Percentiles rank a stretch among this genome's conserved stretches.
Evolutionary conservation across 2,888 invertebrate species (phyloP).

Genomic region (Urechis unicinctus): DNA sequence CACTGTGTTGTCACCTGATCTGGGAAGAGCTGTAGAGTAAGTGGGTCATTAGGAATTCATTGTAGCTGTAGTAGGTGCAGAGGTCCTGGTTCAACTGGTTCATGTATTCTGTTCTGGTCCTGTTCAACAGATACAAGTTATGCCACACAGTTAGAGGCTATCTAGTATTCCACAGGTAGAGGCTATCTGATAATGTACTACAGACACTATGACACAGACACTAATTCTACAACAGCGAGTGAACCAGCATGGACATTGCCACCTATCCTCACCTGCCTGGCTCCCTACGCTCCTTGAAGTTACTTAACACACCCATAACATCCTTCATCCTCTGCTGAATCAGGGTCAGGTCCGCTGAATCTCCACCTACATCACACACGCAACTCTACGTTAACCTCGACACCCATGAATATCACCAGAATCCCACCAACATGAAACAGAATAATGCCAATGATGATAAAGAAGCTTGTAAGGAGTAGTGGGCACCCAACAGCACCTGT

Average conservation of each 20-base stretch:
- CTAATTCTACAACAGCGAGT: not conserved
- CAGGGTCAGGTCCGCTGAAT: slow-evolving; percentile 62
- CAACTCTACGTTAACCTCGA: no score
- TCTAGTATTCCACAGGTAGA: not conserved
- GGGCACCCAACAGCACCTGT: no score
- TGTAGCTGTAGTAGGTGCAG: slow-evolving; percentile 92
- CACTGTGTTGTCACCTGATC: no score
- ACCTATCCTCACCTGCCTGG: slow-evolving; percentile 42
- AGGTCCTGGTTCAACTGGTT: slow-evolving; percentile 75
- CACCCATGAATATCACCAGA: no score
- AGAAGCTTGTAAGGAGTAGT: no score
- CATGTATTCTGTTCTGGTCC: slow-evolving; percentile 75
- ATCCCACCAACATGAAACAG: no score
- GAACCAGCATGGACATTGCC: no score
- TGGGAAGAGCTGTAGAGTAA: slow-evolving; percentile 53
- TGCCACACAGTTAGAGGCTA: not conserved
- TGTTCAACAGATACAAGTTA: slow-evolving; percentile 33
- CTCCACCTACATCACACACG: slow-evolving; percentile 19
- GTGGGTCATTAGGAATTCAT: slow-evolving; percentile 87
- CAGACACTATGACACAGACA: not conserved
- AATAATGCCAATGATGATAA: no score
- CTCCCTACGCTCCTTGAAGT: slow-evolving; percentile 60
- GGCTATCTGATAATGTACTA: not conserved
- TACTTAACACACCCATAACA: slow-evolving; percentile 67
- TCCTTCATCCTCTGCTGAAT: slow-evolving; percentile 86